Evolutionary conservation across 92 coral and sea anemone genomes (phyloP).

Genomic region (Virgularia gustaviana): DNA sequence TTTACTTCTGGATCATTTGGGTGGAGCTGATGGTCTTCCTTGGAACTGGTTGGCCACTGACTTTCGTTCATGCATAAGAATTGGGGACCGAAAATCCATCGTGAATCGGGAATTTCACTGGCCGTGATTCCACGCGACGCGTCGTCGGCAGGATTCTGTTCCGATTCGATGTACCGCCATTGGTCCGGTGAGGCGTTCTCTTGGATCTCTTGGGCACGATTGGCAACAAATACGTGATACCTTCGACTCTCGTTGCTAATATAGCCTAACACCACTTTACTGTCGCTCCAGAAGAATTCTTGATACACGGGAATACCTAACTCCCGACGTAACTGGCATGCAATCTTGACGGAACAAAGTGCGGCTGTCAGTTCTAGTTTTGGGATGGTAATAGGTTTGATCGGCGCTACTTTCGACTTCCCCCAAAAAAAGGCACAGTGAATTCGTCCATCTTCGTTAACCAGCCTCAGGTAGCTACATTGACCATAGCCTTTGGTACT

Average conservation of each 20-base stretch:
- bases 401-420: constrained; percentile 46
- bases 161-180: constrained; percentile 45
- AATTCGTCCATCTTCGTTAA: constrained; percentile 23
- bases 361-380: constrained; percentile 56
- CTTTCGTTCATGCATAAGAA: constrained; percentile 37
- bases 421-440: constrained; percentile 51
- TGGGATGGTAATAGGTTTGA: constrained; percentile 43
- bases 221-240: constrained; percentile 49
- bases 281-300: constrained; percentile 50
- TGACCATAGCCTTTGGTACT: constrained; percentile 53
- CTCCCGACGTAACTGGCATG: constrained; percentile 18
- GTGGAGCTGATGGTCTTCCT: not conserved
- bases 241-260: constrained; percentile 43
- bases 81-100: constrained; percentile 45
- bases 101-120: constrained; percentile 15
- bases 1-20: constrained; percentile 51
- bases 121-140: constrained; percentile 49
- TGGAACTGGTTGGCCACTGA: constrained; percentile 12
- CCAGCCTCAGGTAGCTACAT: constrained; percentile 46
- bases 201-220: constrained; percentile 48
- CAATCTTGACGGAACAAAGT: constrained; percentile 29
- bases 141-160: constrained; percentile 50
- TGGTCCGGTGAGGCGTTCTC: constrained; percentile 24
- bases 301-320: not conserved
- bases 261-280: constrained; percentile 52